phyloP scores from a whole-genome alignment of 92 coral and sea anemone species.

The Zoanthus sociatus region DNA sequence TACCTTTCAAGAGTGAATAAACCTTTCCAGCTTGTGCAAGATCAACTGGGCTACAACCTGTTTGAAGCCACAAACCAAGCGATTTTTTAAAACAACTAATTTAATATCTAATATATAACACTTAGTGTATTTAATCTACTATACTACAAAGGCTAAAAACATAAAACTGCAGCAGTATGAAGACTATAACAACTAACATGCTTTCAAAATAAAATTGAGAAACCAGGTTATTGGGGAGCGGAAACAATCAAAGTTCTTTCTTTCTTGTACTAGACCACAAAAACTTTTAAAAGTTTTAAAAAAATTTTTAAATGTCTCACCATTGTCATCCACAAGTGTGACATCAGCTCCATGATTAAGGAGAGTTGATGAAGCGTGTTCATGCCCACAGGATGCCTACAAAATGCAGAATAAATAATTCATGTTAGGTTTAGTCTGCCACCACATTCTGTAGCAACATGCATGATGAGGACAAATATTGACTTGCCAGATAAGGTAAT shows the following conservation, averaged over 20 bases:
- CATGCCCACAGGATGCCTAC: constrained; percentile 93
- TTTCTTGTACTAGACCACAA: not conserved
- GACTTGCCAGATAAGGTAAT: too few species aligned
- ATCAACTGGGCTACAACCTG: constrained; percentile 87
- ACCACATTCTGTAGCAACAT: too few species aligned
- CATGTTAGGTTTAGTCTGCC: not conserved
- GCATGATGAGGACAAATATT: too few species aligned
- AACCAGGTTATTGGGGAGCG: too few species aligned
- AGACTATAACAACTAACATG: too few species aligned
- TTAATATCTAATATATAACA: not conserved
- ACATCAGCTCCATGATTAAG: constrained; percentile 94
- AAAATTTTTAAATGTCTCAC: constrained; percentile 36
- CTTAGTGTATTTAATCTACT: not conserved
- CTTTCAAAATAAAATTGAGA: too few species aligned
- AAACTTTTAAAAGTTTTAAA: not conserved
- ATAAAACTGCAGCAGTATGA: too few species aligned
- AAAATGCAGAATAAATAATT: not conserved
- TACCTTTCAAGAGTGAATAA: constrained; percentile 77
- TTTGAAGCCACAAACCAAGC: not conserved
- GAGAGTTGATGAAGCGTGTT: constrained; percentile 68
- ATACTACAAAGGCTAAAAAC: not conserved
- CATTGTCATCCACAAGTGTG: constrained; percentile 88
- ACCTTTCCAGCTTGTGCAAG: constrained; percentile 76
- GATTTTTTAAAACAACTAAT: too few species aligned
- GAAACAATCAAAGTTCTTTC: not conserved